Evolutionary conservation across 2,888 invertebrate genomes (phyloP).

Genomic region (Apodemia hepburni): DNA sequence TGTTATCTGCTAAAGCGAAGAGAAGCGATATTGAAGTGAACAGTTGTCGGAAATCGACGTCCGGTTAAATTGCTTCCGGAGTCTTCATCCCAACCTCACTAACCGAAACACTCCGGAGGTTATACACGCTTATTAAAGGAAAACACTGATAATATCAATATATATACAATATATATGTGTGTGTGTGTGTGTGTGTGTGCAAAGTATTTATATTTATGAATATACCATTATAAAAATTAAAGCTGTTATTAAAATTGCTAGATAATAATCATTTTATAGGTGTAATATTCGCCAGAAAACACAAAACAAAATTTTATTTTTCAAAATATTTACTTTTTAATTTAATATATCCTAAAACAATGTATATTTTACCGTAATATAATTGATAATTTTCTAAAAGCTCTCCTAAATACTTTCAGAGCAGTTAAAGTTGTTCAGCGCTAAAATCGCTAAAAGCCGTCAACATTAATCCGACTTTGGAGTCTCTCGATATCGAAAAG

Average conservation of each 20-base stretch:
- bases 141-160: too few relatives aligned
- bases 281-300: too few relatives aligned
- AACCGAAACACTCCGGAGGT: too few relatives aligned
- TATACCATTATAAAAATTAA: too few relatives aligned
- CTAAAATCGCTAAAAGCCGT: slow-evolving; percentile 38
- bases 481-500: slow-evolving; percentile 55
- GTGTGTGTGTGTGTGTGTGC: too few relatives aligned
- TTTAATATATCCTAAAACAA: background rate
- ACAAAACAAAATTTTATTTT: too few relatives aligned
- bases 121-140: too few relatives aligned
- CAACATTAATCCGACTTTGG: slow-evolving; percentile 50
- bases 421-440: slow-evolving; percentile 30
- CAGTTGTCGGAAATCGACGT: slow-evolving; percentile 50
- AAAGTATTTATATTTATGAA: too few relatives aligned
- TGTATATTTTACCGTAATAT: slow-evolving; percentile 35
- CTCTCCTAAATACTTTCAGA: slow-evolving; percentile 11
- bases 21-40: slow-evolving; percentile 25
- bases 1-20: slow-evolving; percentile 22
- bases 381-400: slow-evolving; percentile 13
- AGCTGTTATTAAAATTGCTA: too few relatives aligned
- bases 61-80: slow-evolving; percentile 44
- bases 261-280: too few relatives aligned
- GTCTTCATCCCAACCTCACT: slow-evolving; percentile 41
- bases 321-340: too few relatives aligned
- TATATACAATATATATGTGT: too few relatives aligned